A percentile compares a stretch with the other conserved stretches of the same genome.
phyloP scores from a whole-genome alignment of 2,888 invertebrate species.

The Branchellion lobata region DNA sequence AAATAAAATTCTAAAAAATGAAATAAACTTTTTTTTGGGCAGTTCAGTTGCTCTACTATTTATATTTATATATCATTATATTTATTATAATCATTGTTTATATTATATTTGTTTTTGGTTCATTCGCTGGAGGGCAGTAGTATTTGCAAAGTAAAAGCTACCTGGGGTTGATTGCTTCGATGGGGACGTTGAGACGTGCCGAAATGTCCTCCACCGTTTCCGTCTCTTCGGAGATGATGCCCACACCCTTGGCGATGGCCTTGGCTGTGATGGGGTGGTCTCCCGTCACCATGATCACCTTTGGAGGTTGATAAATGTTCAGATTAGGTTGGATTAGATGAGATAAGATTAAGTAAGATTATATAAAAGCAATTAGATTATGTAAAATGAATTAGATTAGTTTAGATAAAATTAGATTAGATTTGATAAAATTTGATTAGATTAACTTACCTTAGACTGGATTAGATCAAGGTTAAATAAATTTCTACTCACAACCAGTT shows the following conservation, averaged over 20 bases:
- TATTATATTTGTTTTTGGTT: no score
- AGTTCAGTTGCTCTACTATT: neutral
- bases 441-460: no score
- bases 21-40: neutral
- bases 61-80: neutral
- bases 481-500: no score
- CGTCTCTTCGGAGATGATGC: conserved; percentile 40
- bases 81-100: neutral
- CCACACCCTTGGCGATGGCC: conserved; percentile 64
- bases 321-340: no score
- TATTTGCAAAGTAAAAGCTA: conserved; percentile 4
- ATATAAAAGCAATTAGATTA: no score
- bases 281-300: conserved; percentile 69
- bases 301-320: conserved; percentile 71
- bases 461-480: no score
- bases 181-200: conserved; percentile 65
- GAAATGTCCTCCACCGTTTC: conserved; percentile 75
- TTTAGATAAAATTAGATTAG: no score
- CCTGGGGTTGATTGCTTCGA: conserved; percentile 63
- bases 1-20: neutral
- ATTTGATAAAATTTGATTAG: no score
- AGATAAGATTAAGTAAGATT: no score
- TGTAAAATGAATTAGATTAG: no score
- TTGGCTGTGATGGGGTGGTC: conserved; percentile 67
- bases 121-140: no score